Evolutionary conservation across 2,888 invertebrate species (phyloP).

Genomic region (Campopleginae sp.): DNA sequence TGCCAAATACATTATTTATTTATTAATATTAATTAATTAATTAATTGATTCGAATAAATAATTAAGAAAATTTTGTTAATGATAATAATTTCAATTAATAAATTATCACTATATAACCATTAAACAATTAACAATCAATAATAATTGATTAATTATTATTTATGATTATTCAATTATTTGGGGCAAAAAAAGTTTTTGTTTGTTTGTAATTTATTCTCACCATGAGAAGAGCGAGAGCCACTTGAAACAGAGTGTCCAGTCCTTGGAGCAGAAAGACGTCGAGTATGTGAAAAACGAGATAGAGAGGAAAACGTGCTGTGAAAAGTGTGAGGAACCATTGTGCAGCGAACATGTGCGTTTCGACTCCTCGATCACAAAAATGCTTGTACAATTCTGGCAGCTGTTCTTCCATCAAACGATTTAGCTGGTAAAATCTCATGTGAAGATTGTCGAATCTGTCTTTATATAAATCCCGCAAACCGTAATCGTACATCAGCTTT

Average conservation of each 20-base stretch:
- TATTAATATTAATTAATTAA: slow-evolving; percentile 37
- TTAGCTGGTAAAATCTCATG: slow-evolving; percentile 96
- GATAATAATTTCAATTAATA: too few relatives aligned
- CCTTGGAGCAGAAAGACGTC: slow-evolving; percentile 98
- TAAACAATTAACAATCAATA: too few relatives aligned
- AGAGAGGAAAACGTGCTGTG: slow-evolving; percentile 98
- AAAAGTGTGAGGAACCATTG: slow-evolving; percentile 99
- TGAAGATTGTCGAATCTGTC: slow-evolving; percentile 98
- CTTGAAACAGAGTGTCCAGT: slow-evolving; percentile 97
- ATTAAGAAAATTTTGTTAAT: too few relatives aligned
- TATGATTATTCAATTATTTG: too few relatives aligned
- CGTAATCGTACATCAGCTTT: slow-evolving; percentile 98
- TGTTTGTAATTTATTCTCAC: slow-evolving; percentile 84
- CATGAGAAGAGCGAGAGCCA: slow-evolving; percentile 96
- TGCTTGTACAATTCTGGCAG: slow-evolving; percentile 92
- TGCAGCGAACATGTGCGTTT: slow-evolving; percentile 99
- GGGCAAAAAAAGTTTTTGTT: too few relatives aligned
- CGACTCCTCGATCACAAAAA: slow-evolving; percentile 92
- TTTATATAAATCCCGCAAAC: slow-evolving; percentile 96
- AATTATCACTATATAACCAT: too few relatives aligned
- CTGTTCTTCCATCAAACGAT: slow-evolving; percentile 96
- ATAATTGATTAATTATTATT: too few relatives aligned
- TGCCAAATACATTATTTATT: slow-evolving; percentile 77
- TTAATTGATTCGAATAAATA: too few relatives aligned
- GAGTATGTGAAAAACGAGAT: slow-evolving; percentile 98